Evolutionary conservation across 2,888 invertebrate genomes (phyloP).

Genomic region (Torymus tubicola): DNA sequence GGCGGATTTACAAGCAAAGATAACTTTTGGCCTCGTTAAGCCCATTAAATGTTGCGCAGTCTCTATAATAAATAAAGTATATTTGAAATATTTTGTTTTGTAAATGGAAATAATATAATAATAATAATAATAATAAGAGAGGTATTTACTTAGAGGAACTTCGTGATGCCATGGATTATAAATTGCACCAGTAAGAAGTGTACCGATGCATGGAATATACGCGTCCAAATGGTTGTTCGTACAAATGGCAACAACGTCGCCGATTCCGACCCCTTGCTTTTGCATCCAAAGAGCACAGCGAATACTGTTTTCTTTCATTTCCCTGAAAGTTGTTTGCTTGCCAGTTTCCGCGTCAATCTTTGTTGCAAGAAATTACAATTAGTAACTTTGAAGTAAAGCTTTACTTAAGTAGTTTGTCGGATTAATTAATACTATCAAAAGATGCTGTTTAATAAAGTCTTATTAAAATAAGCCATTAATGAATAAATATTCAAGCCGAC

Average conservation of each 20-base stretch:
- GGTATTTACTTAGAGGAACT: conserved; percentile 63
- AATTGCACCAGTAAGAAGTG: conserved; percentile 64
- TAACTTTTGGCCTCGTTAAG: conserved; percentile 65
- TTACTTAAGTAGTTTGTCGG: not conserved
- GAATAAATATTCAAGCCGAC: no score
- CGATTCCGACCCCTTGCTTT: conserved; percentile 62
- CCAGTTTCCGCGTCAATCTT: conserved; percentile 66
- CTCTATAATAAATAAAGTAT: conserved; percentile 59
- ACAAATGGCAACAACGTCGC: conserved; percentile 66
- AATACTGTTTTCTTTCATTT: conserved; percentile 64
- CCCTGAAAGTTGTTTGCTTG: conserved; percentile 60
- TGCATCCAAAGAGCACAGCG: conserved; percentile 70
- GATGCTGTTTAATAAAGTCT: no score
- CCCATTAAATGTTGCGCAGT: conserved; percentile 63
- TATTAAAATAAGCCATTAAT: no score
- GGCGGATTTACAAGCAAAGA: conserved; percentile 62
- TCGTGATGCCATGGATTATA: conserved; percentile 68
- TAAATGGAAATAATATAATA: not conserved
- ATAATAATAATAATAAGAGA: not conserved
- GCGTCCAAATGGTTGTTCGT: conserved; percentile 66
- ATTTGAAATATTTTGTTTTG: not conserved
- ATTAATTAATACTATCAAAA: no score
- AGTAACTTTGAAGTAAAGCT: not conserved
- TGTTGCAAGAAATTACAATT: not conserved
- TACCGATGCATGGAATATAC: conserved; percentile 66